Evolutionary conservation across 2,113 vertebrate species (phyloP).

Genomic region (Lophura nycthemera): DNA sequence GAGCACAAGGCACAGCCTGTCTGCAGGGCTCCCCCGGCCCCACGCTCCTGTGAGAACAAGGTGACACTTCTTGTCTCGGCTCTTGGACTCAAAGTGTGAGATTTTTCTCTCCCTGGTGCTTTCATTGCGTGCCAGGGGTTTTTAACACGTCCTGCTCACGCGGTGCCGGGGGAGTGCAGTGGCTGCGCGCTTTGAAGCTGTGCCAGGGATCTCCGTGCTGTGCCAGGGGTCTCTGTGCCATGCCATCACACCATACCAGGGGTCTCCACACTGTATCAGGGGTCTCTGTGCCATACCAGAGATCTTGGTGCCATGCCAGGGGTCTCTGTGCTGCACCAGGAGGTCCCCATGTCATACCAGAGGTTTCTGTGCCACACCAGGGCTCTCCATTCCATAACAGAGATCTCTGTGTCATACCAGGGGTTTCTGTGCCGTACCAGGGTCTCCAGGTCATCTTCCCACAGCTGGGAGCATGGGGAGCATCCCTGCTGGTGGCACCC

Average conservation of each 20-base stretch:
- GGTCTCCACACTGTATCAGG: background rate
- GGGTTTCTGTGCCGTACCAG: background rate
- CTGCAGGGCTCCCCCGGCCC: background rate
- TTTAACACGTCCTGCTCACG: slow-evolving; percentile 58
- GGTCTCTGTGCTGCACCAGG: background rate
- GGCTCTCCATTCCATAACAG: no score
- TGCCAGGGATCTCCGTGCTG: slow-evolving; percentile 10
- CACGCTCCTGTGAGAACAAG: slow-evolving; percentile 30
- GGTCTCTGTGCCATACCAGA: background rate
- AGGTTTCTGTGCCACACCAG: background rate
- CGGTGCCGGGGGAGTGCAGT: slow-evolving; percentile 32
- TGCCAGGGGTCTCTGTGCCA: background rate
- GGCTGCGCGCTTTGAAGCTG: background rate
- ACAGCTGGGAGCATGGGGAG: background rate
- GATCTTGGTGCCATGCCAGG: background rate
- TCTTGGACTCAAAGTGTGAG: slow-evolving; percentile 38
- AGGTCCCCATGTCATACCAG: background rate
- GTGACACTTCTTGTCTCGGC: slow-evolving; percentile 62
- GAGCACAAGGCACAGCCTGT: background rate
- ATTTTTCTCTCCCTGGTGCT: slow-evolving; percentile 1
- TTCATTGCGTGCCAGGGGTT: slow-evolving; percentile 63
- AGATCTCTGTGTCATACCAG: no score
- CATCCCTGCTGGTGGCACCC: background rate
- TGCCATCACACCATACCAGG: background rate
- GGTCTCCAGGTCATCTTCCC: background rate